Base-by-base conservation (phyloP, 2,888 invertebrate species). In the Erebia epiphron region DNA sequence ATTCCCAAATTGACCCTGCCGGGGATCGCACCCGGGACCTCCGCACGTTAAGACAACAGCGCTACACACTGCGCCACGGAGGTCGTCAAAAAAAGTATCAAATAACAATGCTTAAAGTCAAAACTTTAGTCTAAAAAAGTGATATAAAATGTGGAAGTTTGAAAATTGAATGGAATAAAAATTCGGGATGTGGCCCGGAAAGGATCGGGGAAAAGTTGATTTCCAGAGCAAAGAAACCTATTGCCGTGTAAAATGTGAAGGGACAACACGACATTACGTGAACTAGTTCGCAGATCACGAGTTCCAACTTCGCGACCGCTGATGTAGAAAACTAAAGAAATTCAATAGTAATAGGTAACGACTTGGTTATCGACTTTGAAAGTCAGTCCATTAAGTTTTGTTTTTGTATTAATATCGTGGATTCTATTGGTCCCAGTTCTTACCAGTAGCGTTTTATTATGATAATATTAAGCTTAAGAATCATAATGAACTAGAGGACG, bases 251-350 rank as follows among this genome's bases (percentile, higher is more conserved):
- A 41, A 54, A 18, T 41, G 41, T 54, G 43, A 43, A 56, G 56
- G 18, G 21, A 46, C 9, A 56, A 41, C 41, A 56, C 14, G 18
- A 16, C 43, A 16, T 14, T n/a, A 35, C 58, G 63, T 71, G 35
- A 75, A 75, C 75, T 76, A 79, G 76, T 75, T 77, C 74, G 73
- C 67, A 74, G 72, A 74, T 75, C 75, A 75, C 75, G 75, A 85
- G 79, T 79, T 78, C 78, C 80, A 80, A 74, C 80, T 76, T 83
- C 80, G 79, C 81, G 85, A 81, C 78, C 86, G 49, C 49, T 21
- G 62, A 46, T 62, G 49, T 62, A 62, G 13, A 13, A 26, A 57
- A 57, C 21, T 13, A 26, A 26, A 57, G 56, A 57, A 13, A 26
- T 21, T 57, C 7, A 16, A 16, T 50, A 8, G 7, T 2, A 16